Evolutionary conservation across 2,888 invertebrate genomes (phyloP), one percentile per base, ranked within the genome.

Genomic region (Phyllotreta striolata): DNA sequence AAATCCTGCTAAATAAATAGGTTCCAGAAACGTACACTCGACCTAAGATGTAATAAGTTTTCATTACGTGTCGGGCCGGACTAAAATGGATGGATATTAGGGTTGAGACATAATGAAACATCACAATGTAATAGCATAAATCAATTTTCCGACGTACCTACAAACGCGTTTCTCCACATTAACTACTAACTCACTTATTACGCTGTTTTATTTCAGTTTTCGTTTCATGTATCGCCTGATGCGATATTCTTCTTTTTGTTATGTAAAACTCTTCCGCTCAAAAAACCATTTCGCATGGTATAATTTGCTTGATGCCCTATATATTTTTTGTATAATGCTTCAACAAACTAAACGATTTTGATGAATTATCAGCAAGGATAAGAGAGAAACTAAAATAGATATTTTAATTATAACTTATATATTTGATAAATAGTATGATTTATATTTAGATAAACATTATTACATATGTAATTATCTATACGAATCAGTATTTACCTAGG

Each of bases 131-230:
- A 49, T 37, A 49, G 37, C 49, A 49, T 49, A 49, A 49, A 49
- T 49, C 49, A 49, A 49, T 49, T 49, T 49, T 49, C 37, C 49
- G 6, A 35, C 14, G 49, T 49, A 49, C 49, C 49, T 35, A 12
- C 34, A 49, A 49, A 49, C 35, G 37, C 12, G 49, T 49, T 35
- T 34, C 49, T 49, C 35, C 12, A 49, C 3, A 49, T 49, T 35
- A 49, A 49, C 49, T 10, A 37, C 10, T 49, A 49, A 49, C 44
- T 12, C 49, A 49, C 37, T 49, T 49, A 49, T 49, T 9, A 49
- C 49, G n/a, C 49, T 49, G 35, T 49, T 49, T 49, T 49, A 37
- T 49, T 49, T 49, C 49, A 49, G 49, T 49, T 49, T 49, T 49
- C 49, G 49, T 34, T 49, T 34, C 49, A 13, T 49, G 49, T 24